phyloP scores from a whole-genome alignment of 2,113 vertebrate species.

The Sander lucioperca region DNA sequence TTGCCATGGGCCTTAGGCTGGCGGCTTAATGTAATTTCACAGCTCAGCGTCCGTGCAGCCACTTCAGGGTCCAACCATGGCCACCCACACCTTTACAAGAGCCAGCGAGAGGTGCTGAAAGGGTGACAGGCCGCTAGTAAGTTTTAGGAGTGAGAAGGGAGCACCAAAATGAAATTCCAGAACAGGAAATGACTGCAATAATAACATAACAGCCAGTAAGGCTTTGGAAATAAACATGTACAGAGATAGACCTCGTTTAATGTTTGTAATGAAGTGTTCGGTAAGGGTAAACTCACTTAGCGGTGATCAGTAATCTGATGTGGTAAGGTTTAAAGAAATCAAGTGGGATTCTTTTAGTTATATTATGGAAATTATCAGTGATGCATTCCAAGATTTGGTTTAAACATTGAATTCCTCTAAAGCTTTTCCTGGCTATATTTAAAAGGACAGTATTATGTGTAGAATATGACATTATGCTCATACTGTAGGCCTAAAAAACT shows the following conservation, averaged over 20 bases:
- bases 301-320: constrained; percentile 28
- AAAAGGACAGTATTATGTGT: constrained; percentile 23
- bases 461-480: not conserved
- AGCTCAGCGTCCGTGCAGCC: constrained; percentile 71
- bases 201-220: constrained; percentile 60
- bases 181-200: constrained; percentile 71
- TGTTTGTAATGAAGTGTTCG: constrained; percentile 39
- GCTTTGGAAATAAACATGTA: constrained; percentile 62
- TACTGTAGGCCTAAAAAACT: not conserved
- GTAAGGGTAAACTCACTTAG: constrained; percentile 6
- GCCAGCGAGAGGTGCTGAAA: constrained; percentile 70
- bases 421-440: constrained; percentile 40
- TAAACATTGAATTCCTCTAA: constrained; percentile 33
- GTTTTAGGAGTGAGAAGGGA: constrained; percentile 65
- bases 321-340: constrained; percentile 27
- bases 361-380: constrained; percentile 54
- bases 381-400: constrained; percentile 41
- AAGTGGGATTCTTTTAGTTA: constrained; percentile 35
- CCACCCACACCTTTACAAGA: constrained; percentile 76
- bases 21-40: constrained; percentile 77
- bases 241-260: constrained; percentile 48
- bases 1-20: constrained; percentile 66
- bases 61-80: constrained; percentile 66
- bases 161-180: constrained; percentile 69
- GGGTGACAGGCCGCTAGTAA: constrained; percentile 56